Evolutionary conservation across 2,888 invertebrate genomes (phyloP).

Genomic region (Pseudococcus jackbeardsleyi): DNA sequence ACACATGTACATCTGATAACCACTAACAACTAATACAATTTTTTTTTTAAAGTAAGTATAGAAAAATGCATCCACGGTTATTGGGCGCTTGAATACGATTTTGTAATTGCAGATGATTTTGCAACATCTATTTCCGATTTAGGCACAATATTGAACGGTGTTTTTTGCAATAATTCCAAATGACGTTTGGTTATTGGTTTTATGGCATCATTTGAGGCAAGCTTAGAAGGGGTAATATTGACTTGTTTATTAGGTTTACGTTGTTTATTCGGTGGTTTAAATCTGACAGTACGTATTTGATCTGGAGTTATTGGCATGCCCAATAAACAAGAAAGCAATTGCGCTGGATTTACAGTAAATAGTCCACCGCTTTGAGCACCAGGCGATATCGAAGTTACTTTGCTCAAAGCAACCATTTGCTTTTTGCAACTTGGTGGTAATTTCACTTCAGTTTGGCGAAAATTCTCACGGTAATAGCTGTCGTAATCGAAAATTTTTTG

Average conservation of each 20-base stretch:
- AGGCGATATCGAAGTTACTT: background rate
- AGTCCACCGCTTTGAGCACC: background rate
- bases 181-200: constrained; percentile 19
- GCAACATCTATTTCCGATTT: background rate
- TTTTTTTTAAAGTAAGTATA: too few species aligned
- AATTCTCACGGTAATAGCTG: constrained; percentile 21
- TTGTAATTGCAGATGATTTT: background rate
- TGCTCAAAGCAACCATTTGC: background rate
- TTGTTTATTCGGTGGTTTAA: constrained; percentile 23
- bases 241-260: background rate
- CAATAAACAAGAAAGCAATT: constrained; percentile 26
- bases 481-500: constrained; percentile 46
- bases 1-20: too few species aligned
- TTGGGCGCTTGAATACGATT: too few species aligned
- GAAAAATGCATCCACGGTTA: too few species aligned
- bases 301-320: constrained; percentile 27
- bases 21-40: too few species aligned
- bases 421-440: constrained; percentile 27
- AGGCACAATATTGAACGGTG: too few species aligned
- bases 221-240: constrained; percentile 1
- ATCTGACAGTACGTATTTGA: constrained; percentile 16
- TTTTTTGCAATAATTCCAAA: background rate
- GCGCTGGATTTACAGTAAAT: constrained; percentile 27
- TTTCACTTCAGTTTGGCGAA: background rate
- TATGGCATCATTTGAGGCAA: background rate